Conservation (phyloP, 2,113 vertebrate species). For the Conger conger region DNA sequence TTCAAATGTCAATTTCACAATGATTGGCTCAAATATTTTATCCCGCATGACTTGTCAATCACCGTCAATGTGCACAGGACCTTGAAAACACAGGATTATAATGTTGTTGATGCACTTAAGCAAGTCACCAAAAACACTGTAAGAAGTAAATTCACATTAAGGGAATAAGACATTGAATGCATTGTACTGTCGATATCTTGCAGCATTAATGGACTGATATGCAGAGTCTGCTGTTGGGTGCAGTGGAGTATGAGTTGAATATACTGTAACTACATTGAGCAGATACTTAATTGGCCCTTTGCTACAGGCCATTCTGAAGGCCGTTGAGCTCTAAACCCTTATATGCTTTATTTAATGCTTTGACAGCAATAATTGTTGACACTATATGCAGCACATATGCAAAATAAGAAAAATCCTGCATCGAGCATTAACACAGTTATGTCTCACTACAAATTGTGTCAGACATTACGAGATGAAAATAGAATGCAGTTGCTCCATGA, state of each 20-base stretch:
- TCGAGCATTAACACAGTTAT: neutral
- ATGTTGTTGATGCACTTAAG: neutral
- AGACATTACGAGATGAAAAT: neutral
- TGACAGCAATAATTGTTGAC: neutral
- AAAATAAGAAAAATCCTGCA: neutral
- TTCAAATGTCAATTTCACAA: slow-evolving; percentile 8
- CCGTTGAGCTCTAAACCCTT: neutral
- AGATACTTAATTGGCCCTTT: neutral
- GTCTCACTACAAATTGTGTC: neutral
- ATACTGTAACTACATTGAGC: neutral
- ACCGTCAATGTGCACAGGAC: neutral
- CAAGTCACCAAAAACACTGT: neutral
- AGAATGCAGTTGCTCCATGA: neutral
- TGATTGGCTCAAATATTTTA: neutral
- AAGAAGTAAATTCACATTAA: slow-evolving; percentile 7
- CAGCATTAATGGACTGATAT: neutral
- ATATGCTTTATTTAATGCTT: neutral
- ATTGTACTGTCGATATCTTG: slow-evolving; percentile 3
- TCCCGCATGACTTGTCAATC: neutral
- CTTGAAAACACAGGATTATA: neutral
- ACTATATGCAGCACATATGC: neutral
- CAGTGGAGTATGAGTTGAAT: neutral
- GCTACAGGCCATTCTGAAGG: slow-evolving; percentile 9
- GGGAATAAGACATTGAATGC: neutral
- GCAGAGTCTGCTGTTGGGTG: neutral